These are phyloP conservation scores for Parnassius apollo DNA, from an alignment of 2,888 invertebrate genomes.

Conservation along the genomic window DNA sequence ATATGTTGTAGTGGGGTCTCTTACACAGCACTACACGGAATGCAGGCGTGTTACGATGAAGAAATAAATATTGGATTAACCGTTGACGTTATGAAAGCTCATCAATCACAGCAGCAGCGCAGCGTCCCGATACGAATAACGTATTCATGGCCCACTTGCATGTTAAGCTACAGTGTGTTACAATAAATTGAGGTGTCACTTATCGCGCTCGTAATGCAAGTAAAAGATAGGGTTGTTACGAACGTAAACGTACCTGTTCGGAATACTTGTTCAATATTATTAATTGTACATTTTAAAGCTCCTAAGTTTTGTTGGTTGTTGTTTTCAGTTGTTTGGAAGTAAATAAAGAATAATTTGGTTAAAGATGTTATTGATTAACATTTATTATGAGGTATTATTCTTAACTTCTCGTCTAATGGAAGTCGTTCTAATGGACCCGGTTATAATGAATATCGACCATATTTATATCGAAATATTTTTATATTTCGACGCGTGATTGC, in stretches of 20 bases:
- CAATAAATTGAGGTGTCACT: constrained; percentile 66
- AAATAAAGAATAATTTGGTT: no score
- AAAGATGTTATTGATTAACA: neutral
- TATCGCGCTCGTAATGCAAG: constrained; percentile 51
- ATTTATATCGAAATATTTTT: no score
- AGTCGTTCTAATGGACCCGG: no score
- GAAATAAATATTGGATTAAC: constrained; percentile 55
- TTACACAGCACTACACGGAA: neutral
- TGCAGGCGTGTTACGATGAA: constrained; percentile 16
- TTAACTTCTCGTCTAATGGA: no score
- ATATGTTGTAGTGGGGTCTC: no score
- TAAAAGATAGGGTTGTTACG: constrained; percentile 37
- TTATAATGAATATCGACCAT: no score
- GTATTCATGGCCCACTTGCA: constrained; percentile 57
- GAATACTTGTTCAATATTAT: no score
- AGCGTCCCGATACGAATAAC: constrained; percentile 52
- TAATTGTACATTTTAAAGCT: no score
- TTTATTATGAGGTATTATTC: no score
- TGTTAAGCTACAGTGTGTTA: constrained; percentile 37
- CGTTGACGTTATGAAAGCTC: constrained; percentile 52
- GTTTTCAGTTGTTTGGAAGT: no score
- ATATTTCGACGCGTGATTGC: no score
- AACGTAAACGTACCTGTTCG: constrained; percentile 16
- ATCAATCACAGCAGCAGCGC: constrained; percentile 56
- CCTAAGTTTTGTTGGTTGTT: no score